These are phyloP conservation scores for Aleiodes leptofemur DNA, from an alignment of 2,888 invertebrate genomes.

Conservation along the genomic window DNA sequence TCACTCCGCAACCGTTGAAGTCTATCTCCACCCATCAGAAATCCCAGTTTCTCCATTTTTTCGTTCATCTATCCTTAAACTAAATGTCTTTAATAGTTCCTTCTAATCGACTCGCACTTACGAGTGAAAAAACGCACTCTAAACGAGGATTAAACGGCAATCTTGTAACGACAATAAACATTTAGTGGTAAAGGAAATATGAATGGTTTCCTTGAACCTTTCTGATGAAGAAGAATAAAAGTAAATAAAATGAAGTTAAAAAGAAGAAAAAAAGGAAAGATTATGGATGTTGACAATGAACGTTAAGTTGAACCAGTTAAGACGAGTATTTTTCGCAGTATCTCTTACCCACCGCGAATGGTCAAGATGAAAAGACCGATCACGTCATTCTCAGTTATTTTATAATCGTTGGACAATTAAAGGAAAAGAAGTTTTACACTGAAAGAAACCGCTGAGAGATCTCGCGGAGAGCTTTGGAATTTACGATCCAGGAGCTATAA, in stretches of 20 bases:
- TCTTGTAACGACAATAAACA: conserved; percentile 32
- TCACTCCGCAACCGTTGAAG: no score
- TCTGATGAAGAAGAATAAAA: background rate
- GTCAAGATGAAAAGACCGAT: conserved; percentile 47
- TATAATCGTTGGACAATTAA: conserved; percentile 69
- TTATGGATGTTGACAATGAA: conserved; percentile 26
- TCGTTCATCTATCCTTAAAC: background rate
- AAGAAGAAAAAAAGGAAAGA: background rate
- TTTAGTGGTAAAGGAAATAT: conserved; percentile 40
- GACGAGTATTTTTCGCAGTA: conserved; percentile 2
- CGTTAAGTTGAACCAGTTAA: conserved; percentile 43
- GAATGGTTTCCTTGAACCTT: conserved; percentile 38
- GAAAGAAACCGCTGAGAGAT: conserved; percentile 46
- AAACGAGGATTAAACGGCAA: conserved; percentile 13
- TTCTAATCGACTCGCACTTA: background rate
- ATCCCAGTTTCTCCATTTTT: no score
- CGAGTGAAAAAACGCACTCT: background rate
- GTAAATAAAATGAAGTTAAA: background rate
- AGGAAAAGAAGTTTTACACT: conserved; percentile 56
- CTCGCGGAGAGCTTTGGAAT: conserved; percentile 64
- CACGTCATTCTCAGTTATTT: conserved; percentile 63
- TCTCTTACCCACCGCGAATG: conserved; percentile 17
- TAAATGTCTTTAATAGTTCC: conserved; percentile 18
- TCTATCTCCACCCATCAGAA: no score
- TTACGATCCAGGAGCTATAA: conserved; percentile 72